phyloP scores from a whole-genome alignment of 2,797 vertebrate genomes.

The Malacoraja senta region DNA sequence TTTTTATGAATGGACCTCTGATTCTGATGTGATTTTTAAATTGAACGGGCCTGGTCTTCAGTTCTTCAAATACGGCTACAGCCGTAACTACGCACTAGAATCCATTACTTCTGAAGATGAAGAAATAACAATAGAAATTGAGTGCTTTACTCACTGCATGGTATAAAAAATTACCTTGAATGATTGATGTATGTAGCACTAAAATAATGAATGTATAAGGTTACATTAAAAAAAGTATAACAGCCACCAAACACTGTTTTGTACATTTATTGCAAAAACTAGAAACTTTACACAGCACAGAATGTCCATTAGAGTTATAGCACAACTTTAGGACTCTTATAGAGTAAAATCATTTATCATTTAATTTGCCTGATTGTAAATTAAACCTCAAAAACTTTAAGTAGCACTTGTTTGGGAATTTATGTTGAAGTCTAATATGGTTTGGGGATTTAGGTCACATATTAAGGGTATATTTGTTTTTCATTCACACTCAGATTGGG shows the following conservation, averaged over 20 bases:
- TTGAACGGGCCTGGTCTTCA: not conserved
- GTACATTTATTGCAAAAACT: not conserved
- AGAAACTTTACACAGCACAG: not conserved
- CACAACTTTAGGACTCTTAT: not conserved
- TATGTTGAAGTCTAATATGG: not conserved
- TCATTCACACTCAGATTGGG: not conserved
- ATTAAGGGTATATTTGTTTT: not conserved
- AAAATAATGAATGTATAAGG: not conserved
- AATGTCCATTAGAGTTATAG: not conserved
- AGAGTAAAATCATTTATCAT: not conserved
- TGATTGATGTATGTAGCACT: not conserved
- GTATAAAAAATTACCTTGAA: not conserved
- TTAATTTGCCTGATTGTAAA: not conserved
- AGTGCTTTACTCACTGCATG: not conserved
- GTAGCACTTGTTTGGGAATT: not conserved
- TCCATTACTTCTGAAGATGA: not conserved
- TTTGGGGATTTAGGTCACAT: not conserved
- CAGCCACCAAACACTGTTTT: not conserved
- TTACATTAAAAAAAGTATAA: not conserved
- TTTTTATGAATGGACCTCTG: not conserved
- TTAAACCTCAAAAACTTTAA: not conserved
- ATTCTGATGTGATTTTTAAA: no score
- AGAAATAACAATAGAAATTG: not conserved
- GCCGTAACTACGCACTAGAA: not conserved
- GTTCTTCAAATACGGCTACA: not conserved